Base-by-base conservation (phyloP, 2,113 vertebrate genomes). In the Spea multiplicata region DNA sequence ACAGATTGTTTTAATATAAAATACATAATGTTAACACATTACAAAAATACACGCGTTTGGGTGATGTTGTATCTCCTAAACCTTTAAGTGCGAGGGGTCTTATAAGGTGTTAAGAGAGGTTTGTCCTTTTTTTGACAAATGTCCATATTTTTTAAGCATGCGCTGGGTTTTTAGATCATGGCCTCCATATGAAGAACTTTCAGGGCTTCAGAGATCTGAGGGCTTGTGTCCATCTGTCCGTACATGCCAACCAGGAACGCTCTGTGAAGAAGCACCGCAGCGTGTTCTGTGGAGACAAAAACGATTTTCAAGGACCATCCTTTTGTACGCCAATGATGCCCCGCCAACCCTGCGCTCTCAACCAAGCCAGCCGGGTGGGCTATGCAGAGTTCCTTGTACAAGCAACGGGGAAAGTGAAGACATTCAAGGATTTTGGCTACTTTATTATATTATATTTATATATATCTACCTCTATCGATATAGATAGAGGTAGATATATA, bases 181-280 rank as follows among this genome's bases (percentile, higher is more conserved):
- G 95, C 94, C 71, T 99, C 96, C 97, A 99, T 97, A 85, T 96
- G 97, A 78, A 99, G 91, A 82, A 97, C 90, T 83, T 96, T 95
- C 93, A 99, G 91, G 14, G 97, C 95, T 83, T 98, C 97, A 0
- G 97, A 93, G 75, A 99, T 97, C 88, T 97, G 94, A 13, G 95
- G 90, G 62, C 97, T 98, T 87, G 97, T 98, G 89, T 99, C 97
- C 0, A 96, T 89, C 87, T 98, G 97, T 74, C 96, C 93, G 0
- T 98, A 99, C 91, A 99, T 96, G 2, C 97, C 97, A 73, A 99
- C 97, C 73, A 99, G 88, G 88, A 99, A 99, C 0, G 97, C 96
- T 16, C 97, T 94, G 88, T 98, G 96, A 71, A 99, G 90, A 76
- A 99, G 72, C 78, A 96, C 94, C 0, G 95, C 94, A 0, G 96